A percentile compares a stretch with the other conserved stretches of the same genome.
phyloP scores from a whole-genome alignment of 1,140 invertebrate genomes.

The Drosophila guanche region DNA sequence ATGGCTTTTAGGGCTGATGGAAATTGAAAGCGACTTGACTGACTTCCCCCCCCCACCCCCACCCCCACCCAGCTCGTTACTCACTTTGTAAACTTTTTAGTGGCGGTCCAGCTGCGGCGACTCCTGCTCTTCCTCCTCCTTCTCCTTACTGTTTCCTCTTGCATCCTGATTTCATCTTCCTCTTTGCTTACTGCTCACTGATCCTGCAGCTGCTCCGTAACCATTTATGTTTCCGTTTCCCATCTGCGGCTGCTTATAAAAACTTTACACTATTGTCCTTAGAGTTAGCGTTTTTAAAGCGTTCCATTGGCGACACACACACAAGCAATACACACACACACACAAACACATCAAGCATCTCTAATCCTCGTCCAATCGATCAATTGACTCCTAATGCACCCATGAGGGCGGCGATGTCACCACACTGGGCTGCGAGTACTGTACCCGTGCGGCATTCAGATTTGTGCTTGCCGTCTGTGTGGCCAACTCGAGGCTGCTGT shows the following conservation, averaged over 20 bases:
- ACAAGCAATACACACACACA: constrained; percentile 6
- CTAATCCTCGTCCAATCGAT: background rate
- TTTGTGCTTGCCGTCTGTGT: constrained; percentile 67
- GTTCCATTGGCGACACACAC: constrained; percentile 58
- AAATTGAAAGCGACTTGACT: constrained; percentile 62
- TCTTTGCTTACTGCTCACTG: constrained; percentile 23
- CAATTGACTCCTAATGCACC: constrained; percentile 85
- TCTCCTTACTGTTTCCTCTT: background rate
- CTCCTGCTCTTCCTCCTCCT: constrained; percentile 14
- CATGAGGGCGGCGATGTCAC: constrained; percentile 86
- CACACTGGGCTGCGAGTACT: constrained; percentile 84
- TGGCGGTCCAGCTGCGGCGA: constrained; percentile 62
- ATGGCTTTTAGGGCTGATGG: constrained; percentile 69
- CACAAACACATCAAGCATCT: constrained; percentile 15
- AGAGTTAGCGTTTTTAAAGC: constrained; percentile 65
- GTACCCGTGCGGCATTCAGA: constrained; percentile 70
- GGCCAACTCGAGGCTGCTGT: constrained; percentile 71
- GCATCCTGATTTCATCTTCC: constrained; percentile 2
- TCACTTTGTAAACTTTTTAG: constrained; percentile 79
- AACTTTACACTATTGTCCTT: constrained; percentile 73
- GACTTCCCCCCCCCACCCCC: too few relatives aligned
- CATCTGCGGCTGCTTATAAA: constrained; percentile 28
- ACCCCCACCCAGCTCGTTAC: constrained; percentile 9
- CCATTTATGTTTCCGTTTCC: constrained; percentile 17
- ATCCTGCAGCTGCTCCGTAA: constrained; percentile 21